Base-by-base conservation (phyloP, 2,797 vertebrate species). In the Antennarius maculatus region DNA sequence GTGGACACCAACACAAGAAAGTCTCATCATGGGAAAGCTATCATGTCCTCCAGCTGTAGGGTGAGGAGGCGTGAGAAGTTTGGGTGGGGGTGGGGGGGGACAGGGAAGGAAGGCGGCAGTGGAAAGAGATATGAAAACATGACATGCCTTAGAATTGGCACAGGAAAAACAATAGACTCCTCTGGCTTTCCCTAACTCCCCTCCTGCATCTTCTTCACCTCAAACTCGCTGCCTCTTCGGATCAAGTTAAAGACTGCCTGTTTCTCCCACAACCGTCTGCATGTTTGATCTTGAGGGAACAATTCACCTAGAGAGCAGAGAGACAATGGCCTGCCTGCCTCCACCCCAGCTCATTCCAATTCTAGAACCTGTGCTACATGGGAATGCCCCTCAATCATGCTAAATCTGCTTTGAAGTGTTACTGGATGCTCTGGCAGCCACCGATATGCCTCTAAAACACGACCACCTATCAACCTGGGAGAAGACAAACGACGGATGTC, bases 41-140 rank as follows among this genome's bases (percentile, higher is more conserved):
- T 80, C 84, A 78, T 81, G 85, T 89, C 88, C 89, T 83, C 80
- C 86, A 91, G 91, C 89, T 81, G 89, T 77, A 75, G 76, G 81
- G 86, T 2, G 72, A 81, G 74, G 77, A 87, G 72, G 78, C 66
- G 76, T 86, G 81, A 72, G 79, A 87, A 77, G 76, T 74, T 52
- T n/a, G n/a, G n/a, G n/a, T n/a, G n/a, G n/a, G 27, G 53, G 60
- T 66, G 64, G 79, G 67, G 31, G 70, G 59, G 66, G 73, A 12
- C 67, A 70, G 76, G 62, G 73, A 61, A 70, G 76, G 75, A 84
- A 69, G 76, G 76, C 51, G 66, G 83, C 60, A 49, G 66, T 69
- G 78, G 81, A 80, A 89, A 87, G 85, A 91, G 84, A 90, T 90
- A 90, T 86, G 81, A 92, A 92, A 92, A 92, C 92, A 92, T 61